These are phyloP conservation scores for Pseudococcus viburni DNA, from an alignment of 2,888 invertebrate genomes.

Conservation along the genomic window DNA sequence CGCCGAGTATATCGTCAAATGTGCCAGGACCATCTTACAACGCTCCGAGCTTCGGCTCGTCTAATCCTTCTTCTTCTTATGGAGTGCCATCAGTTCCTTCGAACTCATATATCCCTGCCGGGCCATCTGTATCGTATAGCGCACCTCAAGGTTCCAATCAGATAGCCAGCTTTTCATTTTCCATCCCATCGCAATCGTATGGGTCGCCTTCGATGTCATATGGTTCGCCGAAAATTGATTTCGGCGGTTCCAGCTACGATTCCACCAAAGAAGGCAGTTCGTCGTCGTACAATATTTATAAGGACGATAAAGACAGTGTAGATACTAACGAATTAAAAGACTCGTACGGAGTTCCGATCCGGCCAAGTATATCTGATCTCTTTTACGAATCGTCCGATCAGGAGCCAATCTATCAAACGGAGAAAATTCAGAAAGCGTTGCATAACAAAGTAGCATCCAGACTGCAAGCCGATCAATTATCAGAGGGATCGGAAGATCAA, in stretches of 20 bases:
- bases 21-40: conserved; percentile 68
- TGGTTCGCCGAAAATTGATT: conserved; percentile 66
- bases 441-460: neutral
- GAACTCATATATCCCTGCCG: conserved; percentile 63
- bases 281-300: conserved; percentile 57
- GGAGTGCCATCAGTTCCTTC: conserved; percentile 60
- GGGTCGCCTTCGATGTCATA: conserved; percentile 68
- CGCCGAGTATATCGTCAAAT: conserved; percentile 69
- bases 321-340: conserved; percentile 55
- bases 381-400: conserved; percentile 62
- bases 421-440: conserved; percentile 37
- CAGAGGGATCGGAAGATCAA: conserved; percentile 53
- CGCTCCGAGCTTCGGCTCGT: conserved; percentile 37
- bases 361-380: conserved; percentile 62
- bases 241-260: conserved; percentile 62
- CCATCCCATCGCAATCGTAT: conserved; percentile 68
- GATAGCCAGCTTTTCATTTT: conserved; percentile 61
- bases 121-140: conserved; percentile 67
- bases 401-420: conserved; percentile 53
- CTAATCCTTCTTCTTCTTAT: neutral
- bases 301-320: conserved; percentile 54
- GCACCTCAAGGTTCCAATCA: conserved; percentile 62
- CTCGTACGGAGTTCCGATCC: conserved; percentile 67
- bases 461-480: conserved; percentile 22
- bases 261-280: conserved; percentile 58